Conservation (phyloP, 2,888 invertebrate genomes). For the Campoletis raptor region DNA sequence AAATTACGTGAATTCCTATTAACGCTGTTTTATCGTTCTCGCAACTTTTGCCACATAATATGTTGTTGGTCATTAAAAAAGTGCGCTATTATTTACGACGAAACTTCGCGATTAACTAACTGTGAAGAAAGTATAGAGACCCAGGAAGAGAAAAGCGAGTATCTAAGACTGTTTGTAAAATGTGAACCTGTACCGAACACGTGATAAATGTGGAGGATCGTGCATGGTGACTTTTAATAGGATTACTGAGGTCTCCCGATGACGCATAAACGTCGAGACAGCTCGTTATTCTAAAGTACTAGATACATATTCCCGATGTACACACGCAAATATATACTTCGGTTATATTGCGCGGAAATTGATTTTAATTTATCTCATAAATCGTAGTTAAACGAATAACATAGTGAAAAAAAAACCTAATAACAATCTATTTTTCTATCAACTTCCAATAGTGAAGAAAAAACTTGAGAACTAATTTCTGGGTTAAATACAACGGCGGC, state of each 20-base stretch:
- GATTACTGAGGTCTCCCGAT: constrained; percentile 59
- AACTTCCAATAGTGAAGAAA: background rate
- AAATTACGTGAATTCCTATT: constrained; percentile 29
- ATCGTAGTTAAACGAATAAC: background rate
- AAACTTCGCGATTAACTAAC: background rate
- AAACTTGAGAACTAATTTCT: constrained; percentile 1
- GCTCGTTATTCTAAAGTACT: background rate
- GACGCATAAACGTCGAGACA: constrained; percentile 46
- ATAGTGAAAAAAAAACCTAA: background rate
- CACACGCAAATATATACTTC: background rate
- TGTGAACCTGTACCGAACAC: constrained; percentile 27
- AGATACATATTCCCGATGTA: background rate
- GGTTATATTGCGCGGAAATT: background rate
- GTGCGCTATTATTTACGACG: constrained; percentile 24
- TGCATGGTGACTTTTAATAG: constrained; percentile 48
- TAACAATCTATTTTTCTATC: background rate
- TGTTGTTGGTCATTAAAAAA: background rate
- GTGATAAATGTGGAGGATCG: constrained; percentile 56
- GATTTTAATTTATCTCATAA: background rate
- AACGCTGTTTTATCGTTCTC: background rate
- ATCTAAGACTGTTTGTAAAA: constrained; percentile 22
- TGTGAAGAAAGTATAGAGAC: constrained; percentile 9
- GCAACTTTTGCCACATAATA: background rate
- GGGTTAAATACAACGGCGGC: background rate
- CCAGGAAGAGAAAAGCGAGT: background rate